Percentiles rank a stretch among this genome's conserved stretches.
These are phyloP conservation scores for Tamandua tetradactyla DNA, from an alignment of 2,797 vertebrate genomes.

Conservation along the genomic window DNA sequence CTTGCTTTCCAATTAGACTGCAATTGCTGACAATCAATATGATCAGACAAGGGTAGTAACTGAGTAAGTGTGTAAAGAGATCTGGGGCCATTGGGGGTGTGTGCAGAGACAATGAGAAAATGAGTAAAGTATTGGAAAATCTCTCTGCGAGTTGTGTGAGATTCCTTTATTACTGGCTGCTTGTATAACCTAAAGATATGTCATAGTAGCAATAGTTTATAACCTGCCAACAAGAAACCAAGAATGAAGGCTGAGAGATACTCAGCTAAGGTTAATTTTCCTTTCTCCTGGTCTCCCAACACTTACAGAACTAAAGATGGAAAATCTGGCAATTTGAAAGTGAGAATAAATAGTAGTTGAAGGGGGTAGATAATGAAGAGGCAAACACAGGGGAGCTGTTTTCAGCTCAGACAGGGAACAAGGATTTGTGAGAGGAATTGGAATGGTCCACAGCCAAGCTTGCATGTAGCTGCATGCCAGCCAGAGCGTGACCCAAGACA, in stretches of 20 bases:
- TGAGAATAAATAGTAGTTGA: conserved; percentile 19
- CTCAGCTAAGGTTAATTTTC: background rate
- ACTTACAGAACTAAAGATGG: conserved; percentile 39
- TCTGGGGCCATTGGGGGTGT: no score
- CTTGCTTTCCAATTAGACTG: conserved; percentile 84
- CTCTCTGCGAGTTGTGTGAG: conserved; percentile 12
- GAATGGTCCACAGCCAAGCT: background rate
- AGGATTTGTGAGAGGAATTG: background rate
- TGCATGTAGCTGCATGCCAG: background rate
- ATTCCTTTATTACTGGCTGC: conserved; percentile 38
- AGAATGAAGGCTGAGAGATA: background rate
- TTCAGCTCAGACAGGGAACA: background rate
- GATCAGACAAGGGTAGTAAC: conserved; percentile 84
- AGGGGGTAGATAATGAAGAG: background rate
- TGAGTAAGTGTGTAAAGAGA: conserved; percentile 70
- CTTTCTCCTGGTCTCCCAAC: background rate
- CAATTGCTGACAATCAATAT: conserved; percentile 82
- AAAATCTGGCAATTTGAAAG: conserved; percentile 45
- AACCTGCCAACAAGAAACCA: conserved; percentile 42
- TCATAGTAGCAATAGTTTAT: conserved; percentile 37
- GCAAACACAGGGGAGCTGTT: background rate
- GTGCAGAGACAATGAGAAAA: conserved; percentile 43
- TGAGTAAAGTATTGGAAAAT: conserved; percentile 29
- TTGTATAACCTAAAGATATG: conserved; percentile 20
- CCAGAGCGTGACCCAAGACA: background rate